Base-by-base conservation (phyloP, 2,888 invertebrate genomes). In the Cryptus armator region DNA sequence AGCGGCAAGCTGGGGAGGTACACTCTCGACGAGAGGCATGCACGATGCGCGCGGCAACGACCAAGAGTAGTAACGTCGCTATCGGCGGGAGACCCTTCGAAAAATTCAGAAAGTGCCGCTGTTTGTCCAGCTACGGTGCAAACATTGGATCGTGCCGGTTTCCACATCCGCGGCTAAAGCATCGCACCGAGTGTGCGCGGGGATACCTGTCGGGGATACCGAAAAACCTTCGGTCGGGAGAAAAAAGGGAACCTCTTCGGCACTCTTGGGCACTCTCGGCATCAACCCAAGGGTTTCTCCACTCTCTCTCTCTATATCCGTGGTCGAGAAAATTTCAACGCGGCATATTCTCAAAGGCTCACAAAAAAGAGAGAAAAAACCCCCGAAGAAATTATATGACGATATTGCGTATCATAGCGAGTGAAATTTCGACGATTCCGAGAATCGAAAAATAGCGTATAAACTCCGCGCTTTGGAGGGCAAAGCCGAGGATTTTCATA, bases 71-170 rank as follows among this genome's bases (percentile, higher is more conserved):
- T 32, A 32, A 64, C 46, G 71, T 24, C 44, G 62, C 53, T 78
- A 84, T 80, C 78, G 82, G 62, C 64, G 51, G 67, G 76, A 64
- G 82, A 81, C 84, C 85, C 84, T 86, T 87, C 81, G 85, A 86
- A 67, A 87, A 88, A 86, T 88, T 88, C 82, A 89, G 88, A 89
- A 88, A 91, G 91, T 88, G 90, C 91, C 92, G 92, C 90, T 92
- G 90, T 92, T 92, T 92, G 91, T 86, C 89, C 89, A 90, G 87
- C 88, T 87, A 85, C 89, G 90, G 88, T 83, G 91, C 91, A 92
- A 92, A 92, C 91, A 92, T 86, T 83, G 88, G 88, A 90, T 90
- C 91, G 90, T 91, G 90, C 89, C 87, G 87, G 88, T 89, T 89
- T 89, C 88, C 86, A 83, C 87, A 85, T 88, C 83, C 79, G 81